These are phyloP conservation scores for Peribatodes rhomboidaria DNA, from an alignment of 2,888 invertebrate species.

Conservation along the genomic window DNA sequence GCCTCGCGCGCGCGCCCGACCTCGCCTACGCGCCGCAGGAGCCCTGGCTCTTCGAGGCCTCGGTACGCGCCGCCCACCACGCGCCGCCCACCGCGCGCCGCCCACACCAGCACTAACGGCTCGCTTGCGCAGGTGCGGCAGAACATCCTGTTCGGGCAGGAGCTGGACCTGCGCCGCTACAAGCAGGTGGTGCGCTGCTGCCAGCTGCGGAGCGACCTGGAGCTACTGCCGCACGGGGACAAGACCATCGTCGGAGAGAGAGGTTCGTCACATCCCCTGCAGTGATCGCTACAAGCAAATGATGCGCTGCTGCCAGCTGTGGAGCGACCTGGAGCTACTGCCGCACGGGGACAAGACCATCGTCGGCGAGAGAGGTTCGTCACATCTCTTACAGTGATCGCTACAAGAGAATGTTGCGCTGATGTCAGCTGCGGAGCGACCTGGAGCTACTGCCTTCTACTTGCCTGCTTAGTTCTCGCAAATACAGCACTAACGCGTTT, in stretches of 20 bases:
- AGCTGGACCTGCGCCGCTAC: conserved; percentile 85
- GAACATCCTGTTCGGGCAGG: conserved; percentile 92
- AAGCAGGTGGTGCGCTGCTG: conserved; percentile 86
- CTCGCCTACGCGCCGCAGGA: conserved; percentile 89
- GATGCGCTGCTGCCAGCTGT: no score
- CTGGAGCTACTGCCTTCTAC: no score
- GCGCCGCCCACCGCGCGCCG: not conserved
- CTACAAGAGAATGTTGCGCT: no score
- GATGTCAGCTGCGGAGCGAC: no score
- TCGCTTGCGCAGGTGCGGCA: conserved; percentile 86
- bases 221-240: conserved; percentile 88
- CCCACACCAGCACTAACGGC: not conserved
- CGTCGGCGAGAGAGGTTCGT: conserved; percentile 88
- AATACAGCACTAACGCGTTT: no score
- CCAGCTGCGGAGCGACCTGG: conserved; percentile 87
- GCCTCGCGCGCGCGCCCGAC: conserved; percentile 79
- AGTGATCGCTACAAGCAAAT: no score
- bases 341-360: conserved; percentile 89
- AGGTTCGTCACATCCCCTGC: conserved; percentile 75
- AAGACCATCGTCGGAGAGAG: conserved; percentile 89
- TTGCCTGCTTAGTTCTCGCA: no score
- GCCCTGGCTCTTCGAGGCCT: conserved; percentile 88
- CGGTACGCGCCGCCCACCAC: conserved; percentile 57
- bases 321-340: no score
- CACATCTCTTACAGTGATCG: no score